A percentile compares a stretch with the other conserved stretches of the same genome.
phyloP scores from a whole-genome alignment of 2,113 vertebrate genomes.

The Okapia johnstoni region DNA sequence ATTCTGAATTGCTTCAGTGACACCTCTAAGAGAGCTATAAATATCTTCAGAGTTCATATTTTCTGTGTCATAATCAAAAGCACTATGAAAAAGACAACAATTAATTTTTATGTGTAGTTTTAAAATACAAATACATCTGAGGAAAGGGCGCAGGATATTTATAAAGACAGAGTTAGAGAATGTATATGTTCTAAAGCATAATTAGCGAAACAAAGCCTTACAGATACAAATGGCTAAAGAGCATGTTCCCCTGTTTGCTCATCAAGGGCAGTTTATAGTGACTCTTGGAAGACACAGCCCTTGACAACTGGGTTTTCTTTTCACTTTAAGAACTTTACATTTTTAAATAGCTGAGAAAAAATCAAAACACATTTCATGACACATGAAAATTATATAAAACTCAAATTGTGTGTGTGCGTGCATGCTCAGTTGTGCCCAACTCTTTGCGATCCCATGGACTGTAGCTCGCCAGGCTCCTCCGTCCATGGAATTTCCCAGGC shows the following conservation, averaged over 20 bases:
- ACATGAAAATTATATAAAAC: neutral
- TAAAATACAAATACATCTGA: neutral
- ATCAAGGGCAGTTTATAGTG: neutral
- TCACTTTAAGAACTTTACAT: neutral
- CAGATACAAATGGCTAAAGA: neutral
- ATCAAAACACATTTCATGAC: neutral
- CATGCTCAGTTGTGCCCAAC: neutral
- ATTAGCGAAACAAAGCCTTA: neutral
- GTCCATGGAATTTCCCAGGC: neutral
- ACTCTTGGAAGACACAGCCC: neutral
- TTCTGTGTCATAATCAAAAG: constrained; percentile 97
- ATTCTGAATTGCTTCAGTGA: constrained; percentile 98
- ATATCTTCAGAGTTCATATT: constrained; percentile 99
- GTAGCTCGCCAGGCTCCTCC: neutral
- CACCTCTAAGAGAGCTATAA: constrained; percentile 96
- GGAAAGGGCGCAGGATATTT: neutral
- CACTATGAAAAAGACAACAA: constrained; percentile 79
- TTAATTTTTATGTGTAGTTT: neutral
- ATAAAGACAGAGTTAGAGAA: neutral
- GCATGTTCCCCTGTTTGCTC: neutral
- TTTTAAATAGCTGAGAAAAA: neutral
- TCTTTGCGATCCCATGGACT: neutral
- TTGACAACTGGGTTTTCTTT: neutral
- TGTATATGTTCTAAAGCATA: neutral
- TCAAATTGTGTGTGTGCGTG: neutral